Conservation (phyloP, 1,140 invertebrate species). For the Scaptomyza hsui region DNA sequence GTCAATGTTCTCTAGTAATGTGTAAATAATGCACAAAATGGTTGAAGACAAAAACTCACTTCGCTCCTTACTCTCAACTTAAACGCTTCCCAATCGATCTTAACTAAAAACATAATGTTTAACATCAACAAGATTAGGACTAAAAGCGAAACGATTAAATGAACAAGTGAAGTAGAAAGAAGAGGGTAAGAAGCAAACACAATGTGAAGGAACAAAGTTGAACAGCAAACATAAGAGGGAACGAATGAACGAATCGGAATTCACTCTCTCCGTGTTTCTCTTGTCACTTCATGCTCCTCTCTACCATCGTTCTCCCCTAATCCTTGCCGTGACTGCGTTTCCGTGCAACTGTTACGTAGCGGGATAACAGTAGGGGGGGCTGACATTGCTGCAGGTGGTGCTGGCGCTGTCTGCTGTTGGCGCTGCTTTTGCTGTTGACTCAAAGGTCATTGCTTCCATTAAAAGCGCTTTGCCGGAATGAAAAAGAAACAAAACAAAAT, state of each 20-base stretch:
- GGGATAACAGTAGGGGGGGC: slow-evolving; percentile 7
- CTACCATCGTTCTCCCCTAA: background rate
- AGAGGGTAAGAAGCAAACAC: slow-evolving; percentile 29
- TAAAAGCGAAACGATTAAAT: slow-evolving; percentile 4
- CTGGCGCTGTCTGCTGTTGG: slow-evolving; percentile 9
- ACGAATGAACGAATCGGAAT: slow-evolving; percentile 25
- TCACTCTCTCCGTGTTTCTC: background rate
- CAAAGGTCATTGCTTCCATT: slow-evolving; percentile 80
- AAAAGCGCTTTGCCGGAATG: slow-evolving; percentile 72
- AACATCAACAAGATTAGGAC: slow-evolving; percentile 6
- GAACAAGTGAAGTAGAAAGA: background rate
- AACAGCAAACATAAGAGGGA: slow-evolving; percentile 51
- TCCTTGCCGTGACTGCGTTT: slow-evolving; percentile 34
- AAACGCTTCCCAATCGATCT: background rate
- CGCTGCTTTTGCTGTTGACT: slow-evolving; percentile 57
- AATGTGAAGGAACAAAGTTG: slow-evolving; percentile 51
- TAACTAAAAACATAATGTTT: slow-evolving; percentile 12
- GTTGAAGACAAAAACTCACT: no score
- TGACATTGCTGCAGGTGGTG: slow-evolving; percentile 6
- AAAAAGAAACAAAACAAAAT: slow-evolving; percentile 55
- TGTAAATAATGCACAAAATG: no score
- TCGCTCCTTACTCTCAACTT: no score
- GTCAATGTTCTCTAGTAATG: no score
- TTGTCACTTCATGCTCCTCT: background rate
- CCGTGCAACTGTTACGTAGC: slow-evolving; percentile 44